Evolutionary conservation across 2,888 invertebrate genomes (phyloP).

Genomic region (Morpho helenor): DNA sequence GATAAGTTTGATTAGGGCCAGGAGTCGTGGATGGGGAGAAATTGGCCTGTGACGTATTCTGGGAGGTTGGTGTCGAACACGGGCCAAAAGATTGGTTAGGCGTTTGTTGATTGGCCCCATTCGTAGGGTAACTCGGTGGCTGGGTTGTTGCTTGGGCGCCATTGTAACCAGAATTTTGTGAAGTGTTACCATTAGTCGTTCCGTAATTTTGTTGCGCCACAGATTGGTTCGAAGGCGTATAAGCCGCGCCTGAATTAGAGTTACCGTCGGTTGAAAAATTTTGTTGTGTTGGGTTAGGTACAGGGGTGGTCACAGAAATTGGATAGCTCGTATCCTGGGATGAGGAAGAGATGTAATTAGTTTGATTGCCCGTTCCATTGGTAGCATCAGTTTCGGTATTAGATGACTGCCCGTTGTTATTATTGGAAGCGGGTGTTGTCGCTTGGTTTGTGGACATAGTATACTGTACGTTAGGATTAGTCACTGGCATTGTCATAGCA

Average conservation of each 20-base stretch:
- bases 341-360: constrained; percentile 66
- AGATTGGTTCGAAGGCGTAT: constrained; percentile 45
- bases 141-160: constrained; percentile 49
- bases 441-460: constrained; percentile 48
- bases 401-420: constrained; percentile 50
- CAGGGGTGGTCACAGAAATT: constrained; percentile 38
- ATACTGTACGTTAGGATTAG: constrained; percentile 58
- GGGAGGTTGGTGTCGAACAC: constrained; percentile 44
- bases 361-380: constrained; percentile 52
- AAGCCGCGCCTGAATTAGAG: constrained; percentile 44
- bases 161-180: constrained; percentile 42
- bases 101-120: constrained; percentile 48
- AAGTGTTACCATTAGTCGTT: constrained; percentile 44
- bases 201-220: constrained; percentile 48
- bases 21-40: constrained; percentile 67
- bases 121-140: constrained; percentile 53
- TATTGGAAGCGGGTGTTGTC: constrained; percentile 40
- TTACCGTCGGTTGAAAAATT: constrained; percentile 49
- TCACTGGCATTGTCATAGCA: constrained; percentile 47
- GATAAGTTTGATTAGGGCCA: constrained; percentile 57
- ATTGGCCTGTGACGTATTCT: constrained; percentile 50
- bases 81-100: constrained; percentile 45
- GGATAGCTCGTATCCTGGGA: constrained; percentile 60
- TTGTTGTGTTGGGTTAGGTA: constrained; percentile 46
- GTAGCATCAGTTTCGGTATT: constrained; percentile 48